These are phyloP conservation scores for Leptogaster cylindrica DNA, from an alignment of 2,888 invertebrate species.

Conservation along the genomic window DNA sequence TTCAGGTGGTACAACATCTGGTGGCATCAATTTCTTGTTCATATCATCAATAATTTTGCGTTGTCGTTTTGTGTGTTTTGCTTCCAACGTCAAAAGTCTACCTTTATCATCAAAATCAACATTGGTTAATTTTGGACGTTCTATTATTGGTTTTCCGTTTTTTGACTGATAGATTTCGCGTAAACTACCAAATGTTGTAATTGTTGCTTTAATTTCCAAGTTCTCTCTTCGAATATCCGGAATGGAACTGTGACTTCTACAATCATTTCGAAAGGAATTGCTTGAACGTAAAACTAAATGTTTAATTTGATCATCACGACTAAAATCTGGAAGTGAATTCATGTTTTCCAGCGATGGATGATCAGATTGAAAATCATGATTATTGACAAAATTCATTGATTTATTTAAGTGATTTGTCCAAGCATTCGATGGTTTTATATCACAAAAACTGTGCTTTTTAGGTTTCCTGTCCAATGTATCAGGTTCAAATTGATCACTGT, in stretches of 20 bases:
- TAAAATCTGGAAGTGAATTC: conserved; percentile 55
- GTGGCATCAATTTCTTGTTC: conserved; percentile 64
- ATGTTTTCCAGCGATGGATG: conserved; percentile 52
- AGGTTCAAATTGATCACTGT: conserved; percentile 82
- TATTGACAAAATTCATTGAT: conserved; percentile 59
- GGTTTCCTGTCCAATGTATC: conserved; percentile 85
- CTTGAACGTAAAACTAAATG: conserved; percentile 72
- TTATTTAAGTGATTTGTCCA: conserved; percentile 66
- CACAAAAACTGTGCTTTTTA: conserved; percentile 65
- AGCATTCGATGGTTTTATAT: conserved; percentile 56
- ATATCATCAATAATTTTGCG: conserved; percentile 57
- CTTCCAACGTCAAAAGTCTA: conserved; percentile 72
- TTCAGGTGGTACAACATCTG: conserved; percentile 71
- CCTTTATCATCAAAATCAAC: conserved; percentile 61
- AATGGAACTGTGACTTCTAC: background rate
- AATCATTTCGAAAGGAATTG: conserved; percentile 69
- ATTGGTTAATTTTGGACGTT: conserved; percentile 57
- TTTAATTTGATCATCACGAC: conserved; percentile 53
- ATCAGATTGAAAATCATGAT: conserved; percentile 50
- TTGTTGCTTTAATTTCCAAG: background rate
- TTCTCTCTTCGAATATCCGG: background rate
- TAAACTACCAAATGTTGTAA: conserved; percentile 69
- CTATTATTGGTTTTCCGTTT: conserved; percentile 62
- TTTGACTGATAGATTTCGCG: conserved; percentile 77
- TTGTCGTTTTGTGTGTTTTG: conserved; percentile 76